phyloP scores from a whole-genome alignment of 2,113 vertebrate species.

The Syrrhaptes paradoxus region DNA sequence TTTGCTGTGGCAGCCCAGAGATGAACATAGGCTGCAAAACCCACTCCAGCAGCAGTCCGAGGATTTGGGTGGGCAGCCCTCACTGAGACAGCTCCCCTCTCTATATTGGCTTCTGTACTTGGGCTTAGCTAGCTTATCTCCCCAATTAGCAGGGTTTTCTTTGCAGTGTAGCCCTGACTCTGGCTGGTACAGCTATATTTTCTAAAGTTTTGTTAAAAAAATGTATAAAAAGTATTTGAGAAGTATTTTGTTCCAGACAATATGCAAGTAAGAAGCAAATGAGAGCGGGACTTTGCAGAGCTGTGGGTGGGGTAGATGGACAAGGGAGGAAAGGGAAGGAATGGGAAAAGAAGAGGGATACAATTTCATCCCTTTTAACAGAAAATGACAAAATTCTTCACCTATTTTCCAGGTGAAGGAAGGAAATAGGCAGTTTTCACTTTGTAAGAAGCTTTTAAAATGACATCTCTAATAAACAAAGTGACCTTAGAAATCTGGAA shows the following conservation, averaged over 20 bases:
- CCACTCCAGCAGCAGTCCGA: neutral
- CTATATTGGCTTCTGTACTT: neutral
- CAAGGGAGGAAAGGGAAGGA: neutral
- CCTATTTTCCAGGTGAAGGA: neutral
- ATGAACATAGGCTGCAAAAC: neutral
- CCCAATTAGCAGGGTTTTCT: rapidly evolving
- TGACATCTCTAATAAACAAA: slow-evolving; percentile 13
- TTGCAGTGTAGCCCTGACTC: neutral
- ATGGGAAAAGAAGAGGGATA: neutral
- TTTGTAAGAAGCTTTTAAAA: slow-evolving; percentile 24
- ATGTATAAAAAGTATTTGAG: neutral
- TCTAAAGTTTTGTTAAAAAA: neutral
- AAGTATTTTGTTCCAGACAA: neutral
- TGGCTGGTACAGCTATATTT: neutral
- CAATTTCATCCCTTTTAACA: neutral
- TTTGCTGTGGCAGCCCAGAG: neutral
- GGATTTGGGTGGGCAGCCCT: neutral
- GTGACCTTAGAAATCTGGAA: neutral
- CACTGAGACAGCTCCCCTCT: neutral
- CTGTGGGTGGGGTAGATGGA: neutral
- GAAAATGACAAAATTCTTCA: neutral
- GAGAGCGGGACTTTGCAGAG: neutral
- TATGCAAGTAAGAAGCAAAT: neutral
- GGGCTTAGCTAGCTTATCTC: neutral
- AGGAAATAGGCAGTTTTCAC: neutral